phyloP scores from a whole-genome alignment of 1,140 invertebrate species.

The Orchestia grillus region DNA sequence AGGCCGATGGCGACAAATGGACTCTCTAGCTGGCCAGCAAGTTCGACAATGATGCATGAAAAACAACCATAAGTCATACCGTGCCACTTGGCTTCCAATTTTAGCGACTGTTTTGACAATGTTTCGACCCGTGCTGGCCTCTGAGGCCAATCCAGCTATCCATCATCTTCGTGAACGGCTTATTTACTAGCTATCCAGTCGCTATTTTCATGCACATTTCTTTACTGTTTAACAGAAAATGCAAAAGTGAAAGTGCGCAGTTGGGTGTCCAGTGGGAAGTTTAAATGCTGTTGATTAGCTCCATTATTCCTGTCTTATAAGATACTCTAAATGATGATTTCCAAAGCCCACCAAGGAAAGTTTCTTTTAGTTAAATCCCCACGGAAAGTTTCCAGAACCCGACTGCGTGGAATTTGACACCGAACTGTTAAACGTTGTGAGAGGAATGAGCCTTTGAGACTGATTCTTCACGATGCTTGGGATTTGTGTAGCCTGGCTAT shows the following conservation, averaged over 20 bases:
- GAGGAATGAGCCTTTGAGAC: not conserved
- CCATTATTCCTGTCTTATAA: not conserved
- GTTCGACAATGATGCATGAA: slow-evolving; percentile 54
- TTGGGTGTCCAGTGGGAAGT: not conserved
- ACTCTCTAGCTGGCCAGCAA: slow-evolving; percentile 43
- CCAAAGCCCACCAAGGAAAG: not conserved
- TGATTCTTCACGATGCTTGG: not conserved
- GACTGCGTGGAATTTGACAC: not conserved
- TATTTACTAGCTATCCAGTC: not conserved
- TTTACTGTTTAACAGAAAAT: not conserved
- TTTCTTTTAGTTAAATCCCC: not conserved
- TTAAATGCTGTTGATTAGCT: not conserved
- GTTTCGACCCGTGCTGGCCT: not conserved
- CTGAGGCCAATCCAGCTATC: not conserved
- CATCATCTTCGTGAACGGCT: not conserved
- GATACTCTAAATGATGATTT: not conserved
- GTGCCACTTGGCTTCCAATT: slow-evolving; percentile 41
- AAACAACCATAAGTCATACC: slow-evolving; percentile 46
- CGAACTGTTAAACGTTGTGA: not conserved
- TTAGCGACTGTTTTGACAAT: slow-evolving; percentile 53
- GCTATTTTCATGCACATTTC: not conserved
- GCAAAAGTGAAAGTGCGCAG: not conserved
- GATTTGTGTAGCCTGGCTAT: not conserved
- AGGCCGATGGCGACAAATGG: slow-evolving; percentile 53
- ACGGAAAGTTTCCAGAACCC: not conserved